A percentile compares a stretch with the other conserved stretches of the same genome.
phyloP scores from a whole-genome alignment of 2,888 invertebrate species.

The Conistra vaccinii region DNA sequence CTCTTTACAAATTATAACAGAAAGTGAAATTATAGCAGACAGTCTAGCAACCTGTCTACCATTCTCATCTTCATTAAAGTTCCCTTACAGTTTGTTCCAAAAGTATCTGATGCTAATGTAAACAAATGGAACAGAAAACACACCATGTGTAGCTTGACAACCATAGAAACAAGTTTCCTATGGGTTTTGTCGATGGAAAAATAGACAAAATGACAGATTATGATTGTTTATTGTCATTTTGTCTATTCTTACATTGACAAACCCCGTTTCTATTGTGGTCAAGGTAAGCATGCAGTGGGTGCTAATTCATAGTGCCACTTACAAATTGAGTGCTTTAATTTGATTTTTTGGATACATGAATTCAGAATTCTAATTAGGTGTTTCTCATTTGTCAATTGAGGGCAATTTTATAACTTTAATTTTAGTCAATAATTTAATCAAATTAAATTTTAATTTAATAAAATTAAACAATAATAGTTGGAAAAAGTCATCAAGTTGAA shows the following conservation, averaged over 20 bases:
- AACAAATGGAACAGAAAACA: neutral
- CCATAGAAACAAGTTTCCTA: no score
- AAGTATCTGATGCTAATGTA: neutral
- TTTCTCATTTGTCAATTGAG: no score
- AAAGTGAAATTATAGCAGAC: neutral
- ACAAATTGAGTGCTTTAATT: neutral
- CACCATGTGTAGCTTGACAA: no score
- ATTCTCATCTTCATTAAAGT: neutral
- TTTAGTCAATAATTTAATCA: neutral
- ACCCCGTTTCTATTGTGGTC: no score
- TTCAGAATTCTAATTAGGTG: no score
- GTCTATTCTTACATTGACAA: no score
- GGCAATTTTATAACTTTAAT: neutral
- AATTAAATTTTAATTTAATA: neutral
- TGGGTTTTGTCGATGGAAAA: no score
- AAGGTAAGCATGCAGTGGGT: neutral
- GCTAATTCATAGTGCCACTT: neutral
- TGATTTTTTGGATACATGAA: no score
- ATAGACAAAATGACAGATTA: no score
- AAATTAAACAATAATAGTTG: neutral
- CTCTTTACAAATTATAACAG: slow-evolving; percentile 1
- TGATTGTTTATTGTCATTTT: no score
- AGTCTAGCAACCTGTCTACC: neutral
- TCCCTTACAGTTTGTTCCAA: neutral
- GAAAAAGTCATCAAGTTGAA: neutral